Conservation (phyloP, 2,797 vertebrate species). For the Premnoplex brunnescens region DNA sequence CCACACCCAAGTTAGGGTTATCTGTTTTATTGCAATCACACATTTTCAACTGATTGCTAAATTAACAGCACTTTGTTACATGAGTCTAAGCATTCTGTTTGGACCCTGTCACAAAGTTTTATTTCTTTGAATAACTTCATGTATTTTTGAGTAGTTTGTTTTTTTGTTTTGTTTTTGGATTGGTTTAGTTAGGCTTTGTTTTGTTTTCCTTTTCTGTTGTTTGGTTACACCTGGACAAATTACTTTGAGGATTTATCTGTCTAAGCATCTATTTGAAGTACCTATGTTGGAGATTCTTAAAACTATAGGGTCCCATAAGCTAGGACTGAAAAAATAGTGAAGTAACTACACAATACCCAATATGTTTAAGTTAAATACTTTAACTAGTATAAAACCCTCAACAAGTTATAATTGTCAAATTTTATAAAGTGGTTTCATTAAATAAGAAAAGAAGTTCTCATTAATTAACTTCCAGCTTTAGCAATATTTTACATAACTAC, state of each 20-base stretch:
- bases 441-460: no score
- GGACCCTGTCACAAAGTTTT: background rate
- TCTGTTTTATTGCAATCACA: background rate
- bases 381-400: background rate
- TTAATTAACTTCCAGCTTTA: background rate
- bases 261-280: background rate
- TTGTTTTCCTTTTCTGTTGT: no score
- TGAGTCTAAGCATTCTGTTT: background rate
- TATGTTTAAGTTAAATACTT: background rate
- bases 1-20: accelerated
- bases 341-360: background rate
- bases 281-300: background rate
- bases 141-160: background rate
- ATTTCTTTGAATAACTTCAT: background rate
- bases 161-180: background rate
- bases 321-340: background rate
- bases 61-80: background rate
- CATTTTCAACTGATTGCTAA: accelerated
- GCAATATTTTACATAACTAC: background rate
- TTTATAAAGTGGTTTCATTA: background rate
- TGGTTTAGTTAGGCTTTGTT: no score
- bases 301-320: background rate
- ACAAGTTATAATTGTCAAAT: background rate
- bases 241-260: background rate
- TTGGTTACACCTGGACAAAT: background rate